These are phyloP conservation scores for Tridacna gigas DNA, from an alignment of 2,888 invertebrate genomes.

Conservation along the genomic window DNA sequence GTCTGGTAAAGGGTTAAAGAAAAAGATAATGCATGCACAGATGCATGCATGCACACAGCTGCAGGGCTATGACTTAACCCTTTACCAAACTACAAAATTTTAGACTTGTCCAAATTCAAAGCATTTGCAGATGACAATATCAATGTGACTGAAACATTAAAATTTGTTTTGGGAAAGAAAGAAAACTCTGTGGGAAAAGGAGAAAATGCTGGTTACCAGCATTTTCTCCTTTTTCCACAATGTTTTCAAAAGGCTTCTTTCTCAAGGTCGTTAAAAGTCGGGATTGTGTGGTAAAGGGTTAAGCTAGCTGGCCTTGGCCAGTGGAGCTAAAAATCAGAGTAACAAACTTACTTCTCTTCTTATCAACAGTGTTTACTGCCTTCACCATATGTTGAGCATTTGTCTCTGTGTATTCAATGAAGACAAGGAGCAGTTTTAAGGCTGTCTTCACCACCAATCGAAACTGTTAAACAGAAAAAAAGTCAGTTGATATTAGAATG, in stretches of 20 bases:
- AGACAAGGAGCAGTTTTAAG: constrained; percentile 97
- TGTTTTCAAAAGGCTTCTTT: not conserved
- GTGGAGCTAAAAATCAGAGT: not conserved
- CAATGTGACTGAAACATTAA: too few species aligned
- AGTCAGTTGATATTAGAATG: not conserved
- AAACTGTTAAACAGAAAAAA: constrained; percentile 87
- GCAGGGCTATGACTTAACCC: too few species aligned
- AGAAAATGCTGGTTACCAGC: not conserved
- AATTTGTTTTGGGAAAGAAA: too few species aligned
- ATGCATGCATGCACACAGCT: too few species aligned
- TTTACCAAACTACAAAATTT: too few species aligned
- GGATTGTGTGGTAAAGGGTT: not conserved
- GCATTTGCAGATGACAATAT: too few species aligned
- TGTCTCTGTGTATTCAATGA: constrained; percentile 98
- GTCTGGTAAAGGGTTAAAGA: too few species aligned
- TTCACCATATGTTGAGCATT: constrained; percentile 96
- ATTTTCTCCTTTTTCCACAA: constrained; percentile 9
- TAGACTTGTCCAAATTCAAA: too few species aligned
- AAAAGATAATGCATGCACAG: too few species aligned
- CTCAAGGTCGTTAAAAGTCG: not conserved
- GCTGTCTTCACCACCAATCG: constrained; percentile 99
- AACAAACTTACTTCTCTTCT: constrained; percentile 75
- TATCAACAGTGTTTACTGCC: constrained; percentile 91
- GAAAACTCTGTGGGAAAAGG: not conserved
- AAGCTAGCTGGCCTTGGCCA: not conserved